These are phyloP conservation scores for Hydra vulgaris DNA, from an alignment of 30 jellyfish, hydroid and myxozoan species.

Conservation along the genomic window DNA sequence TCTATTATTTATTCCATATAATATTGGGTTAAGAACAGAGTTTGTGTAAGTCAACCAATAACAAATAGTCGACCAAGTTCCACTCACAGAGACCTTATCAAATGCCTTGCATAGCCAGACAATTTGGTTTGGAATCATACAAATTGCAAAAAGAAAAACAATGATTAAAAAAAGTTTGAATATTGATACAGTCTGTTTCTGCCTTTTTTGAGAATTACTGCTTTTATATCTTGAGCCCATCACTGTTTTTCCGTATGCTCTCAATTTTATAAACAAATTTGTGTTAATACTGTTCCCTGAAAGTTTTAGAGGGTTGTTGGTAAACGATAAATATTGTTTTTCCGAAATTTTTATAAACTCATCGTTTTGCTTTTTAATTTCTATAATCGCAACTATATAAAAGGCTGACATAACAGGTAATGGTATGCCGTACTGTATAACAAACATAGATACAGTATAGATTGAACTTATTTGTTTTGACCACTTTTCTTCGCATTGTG, in stretches of 20 bases:
- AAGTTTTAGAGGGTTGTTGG: background rate
- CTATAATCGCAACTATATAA: conserved; percentile 20
- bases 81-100: background rate
- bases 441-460: conserved; percentile 22
- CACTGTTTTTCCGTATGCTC: background rate
- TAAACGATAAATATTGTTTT: background rate
- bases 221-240: background rate
- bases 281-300: background rate
- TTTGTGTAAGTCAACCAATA: conserved; percentile 46
- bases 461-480: background rate
- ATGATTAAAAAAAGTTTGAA: conserved; percentile 29
- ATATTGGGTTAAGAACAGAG: conserved; percentile 44
- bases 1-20: conserved; percentile 34
- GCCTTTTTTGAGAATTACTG: conserved; percentile 19
- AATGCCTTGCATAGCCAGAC: conserved; percentile 34
- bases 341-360: conserved; percentile 13
- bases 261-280: background rate
- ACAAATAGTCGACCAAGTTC: background rate
- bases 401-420: conserved; percentile 24
- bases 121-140: conserved; percentile 46
- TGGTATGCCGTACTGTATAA: conserved; percentile 33
- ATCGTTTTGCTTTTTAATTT: conserved; percentile 8
- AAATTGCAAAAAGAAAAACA: conserved; percentile 38
- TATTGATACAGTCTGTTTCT: conserved; percentile 30
- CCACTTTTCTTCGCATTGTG: conserved; percentile 33